These are phyloP conservation scores for Cottus gobio DNA, from an alignment of 2,113 vertebrate species.

Conservation along the genomic window DNA sequence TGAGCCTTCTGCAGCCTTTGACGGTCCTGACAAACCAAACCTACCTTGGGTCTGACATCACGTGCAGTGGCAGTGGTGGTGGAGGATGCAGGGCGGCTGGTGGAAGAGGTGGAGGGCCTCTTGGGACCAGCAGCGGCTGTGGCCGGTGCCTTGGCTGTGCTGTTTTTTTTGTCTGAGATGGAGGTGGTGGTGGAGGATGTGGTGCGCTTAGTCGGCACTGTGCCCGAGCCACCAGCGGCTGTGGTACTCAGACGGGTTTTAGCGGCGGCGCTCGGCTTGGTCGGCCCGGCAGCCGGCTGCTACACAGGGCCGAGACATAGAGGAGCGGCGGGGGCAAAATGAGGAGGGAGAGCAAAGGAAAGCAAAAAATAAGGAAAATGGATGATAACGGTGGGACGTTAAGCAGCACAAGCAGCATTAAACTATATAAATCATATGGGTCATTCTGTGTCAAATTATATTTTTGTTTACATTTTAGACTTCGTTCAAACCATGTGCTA, in stretches of 20 bases:
- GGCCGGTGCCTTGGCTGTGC: constrained; percentile 80
- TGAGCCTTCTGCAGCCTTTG: neutral
- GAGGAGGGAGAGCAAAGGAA: constrained; percentile 51
- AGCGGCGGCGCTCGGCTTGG: constrained; percentile 80
- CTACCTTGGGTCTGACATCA: constrained; percentile 90
- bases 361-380: constrained; percentile 62
- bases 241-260: constrained; percentile 81
- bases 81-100: constrained; percentile 62
- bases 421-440: constrained; percentile 45
- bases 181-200: constrained; percentile 66
- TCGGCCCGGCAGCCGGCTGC: constrained; percentile 83
- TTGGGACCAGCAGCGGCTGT: constrained; percentile 72
- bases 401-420: constrained; percentile 53
- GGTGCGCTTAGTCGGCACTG: constrained; percentile 82
- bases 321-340: constrained; percentile 72
- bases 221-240: constrained; percentile 57
- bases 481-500: neutral
- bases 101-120: constrained; percentile 58
- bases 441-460: neutral
- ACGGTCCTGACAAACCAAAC: constrained; percentile 42
- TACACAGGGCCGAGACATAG: constrained; percentile 48
- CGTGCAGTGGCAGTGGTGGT: constrained; percentile 51
- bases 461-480: neutral
- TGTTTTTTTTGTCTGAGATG: constrained; percentile 85
- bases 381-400: constrained; percentile 61